Evolutionary conservation across 2,113 vertebrate species (phyloP).

Genomic region (Uria aalge): DNA sequence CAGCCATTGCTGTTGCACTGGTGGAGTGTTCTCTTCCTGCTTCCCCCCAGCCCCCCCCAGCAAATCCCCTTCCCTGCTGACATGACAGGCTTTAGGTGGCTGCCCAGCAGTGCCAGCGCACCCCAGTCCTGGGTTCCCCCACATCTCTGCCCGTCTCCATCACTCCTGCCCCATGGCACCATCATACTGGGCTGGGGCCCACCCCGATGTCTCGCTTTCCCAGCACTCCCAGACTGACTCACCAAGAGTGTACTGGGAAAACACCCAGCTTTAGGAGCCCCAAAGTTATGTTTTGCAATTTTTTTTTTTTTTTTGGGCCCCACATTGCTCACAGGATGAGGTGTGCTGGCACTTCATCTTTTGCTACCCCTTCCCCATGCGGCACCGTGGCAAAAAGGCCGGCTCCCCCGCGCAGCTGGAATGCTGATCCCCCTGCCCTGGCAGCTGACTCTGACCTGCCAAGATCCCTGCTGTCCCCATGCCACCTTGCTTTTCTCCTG

Average conservation of each 20-base stretch:
- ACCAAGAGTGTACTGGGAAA: conserved; percentile 34
- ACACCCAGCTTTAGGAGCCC: background rate
- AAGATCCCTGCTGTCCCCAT: background rate
- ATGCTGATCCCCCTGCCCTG: background rate
- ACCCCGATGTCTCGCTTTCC: background rate
- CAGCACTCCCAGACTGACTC: conserved; percentile 48
- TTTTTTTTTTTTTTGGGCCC: background rate
- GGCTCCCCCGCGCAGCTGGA: rapidly evolving
- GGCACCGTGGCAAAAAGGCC: background rate
- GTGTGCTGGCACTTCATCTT: background rate
- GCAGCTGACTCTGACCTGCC: background rate
- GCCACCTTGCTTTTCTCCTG: background rate
- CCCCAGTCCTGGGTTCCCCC: background rate
- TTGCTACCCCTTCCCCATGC: background rate
- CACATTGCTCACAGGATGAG: background rate
- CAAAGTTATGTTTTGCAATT: rapidly evolving
- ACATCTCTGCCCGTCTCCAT: rapidly evolving
- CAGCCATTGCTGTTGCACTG: background rate
- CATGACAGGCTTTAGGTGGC: background rate
- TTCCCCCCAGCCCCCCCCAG: no score
- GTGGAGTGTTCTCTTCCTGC: background rate
- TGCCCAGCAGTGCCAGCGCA: background rate
- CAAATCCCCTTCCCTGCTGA: background rate
- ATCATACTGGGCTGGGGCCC: background rate
- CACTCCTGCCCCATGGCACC: background rate